Base-by-base conservation (phyloP, 2,797 vertebrate species). In the Coendou prehensilis region DNA sequence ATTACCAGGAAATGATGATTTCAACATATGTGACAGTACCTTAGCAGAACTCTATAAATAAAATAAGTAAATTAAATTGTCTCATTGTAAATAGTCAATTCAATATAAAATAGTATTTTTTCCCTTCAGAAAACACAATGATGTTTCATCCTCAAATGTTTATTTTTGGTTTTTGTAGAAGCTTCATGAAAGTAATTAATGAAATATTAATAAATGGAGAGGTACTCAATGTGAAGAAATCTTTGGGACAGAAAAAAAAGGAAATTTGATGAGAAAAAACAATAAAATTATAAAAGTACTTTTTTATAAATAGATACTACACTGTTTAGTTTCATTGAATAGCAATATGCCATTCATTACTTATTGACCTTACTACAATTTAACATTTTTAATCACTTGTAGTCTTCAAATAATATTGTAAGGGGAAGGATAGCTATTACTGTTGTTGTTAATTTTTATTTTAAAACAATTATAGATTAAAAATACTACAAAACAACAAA, bases 221-320 rank as follows among this genome's bases (percentile, higher is more conserved):
- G 37, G 10, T 45, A 28, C 3, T 83, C 14, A 30, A 45, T 28
- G 78, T n/a, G 57, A 95, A 89, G 45, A 81, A 97, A 71, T 18
- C 20, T 94, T 47, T 87, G 67, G 50, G 59, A 52, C 9, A 81
- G 17, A 71, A 71, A 73, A 26, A 41, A 56, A 75, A 17, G 45
- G 14, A 67, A 96, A 88, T 87, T 67, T 89, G 59, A 50, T 78
- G 14, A 86, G 13, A 18, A 85, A 67, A 95, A 56, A 5, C 13
- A 80, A 71, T 63, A 75, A 57, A 89, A 41, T 6, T 59, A 52
- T 17, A 85, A 81, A 94, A 28, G 76, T 6, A 54, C 7, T 6
- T 47, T 52, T 75, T 79, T n/a, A 56, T 30, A 79, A 87, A 88
- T 22, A 75, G 37, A 85, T 11, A 17, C 15, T 45, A 56, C 13